Evolutionary conservation across 2,888 invertebrate species (phyloP).

Genomic region (Girardia tigrina): DNA sequence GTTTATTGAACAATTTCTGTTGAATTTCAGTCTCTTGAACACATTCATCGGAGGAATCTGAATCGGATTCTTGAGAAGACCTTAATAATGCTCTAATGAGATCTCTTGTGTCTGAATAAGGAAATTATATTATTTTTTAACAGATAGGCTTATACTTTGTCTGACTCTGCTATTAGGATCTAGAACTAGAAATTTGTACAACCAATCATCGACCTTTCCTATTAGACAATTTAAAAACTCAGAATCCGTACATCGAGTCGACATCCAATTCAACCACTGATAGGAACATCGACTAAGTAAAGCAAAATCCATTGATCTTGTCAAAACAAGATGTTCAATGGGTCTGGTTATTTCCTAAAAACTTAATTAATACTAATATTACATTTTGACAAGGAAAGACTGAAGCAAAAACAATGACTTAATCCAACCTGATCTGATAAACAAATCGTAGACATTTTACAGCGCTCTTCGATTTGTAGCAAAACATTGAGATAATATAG

Average conservation of each 20-base stretch:
- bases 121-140: neutral
- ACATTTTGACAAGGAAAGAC: neutral
- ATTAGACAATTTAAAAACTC: slow-evolving; percentile 1
- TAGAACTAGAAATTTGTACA: neutral
- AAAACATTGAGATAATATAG: neutral
- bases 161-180: neutral
- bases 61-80: neutral
- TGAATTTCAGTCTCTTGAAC: neutral
- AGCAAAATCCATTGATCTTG: slow-evolving; percentile 7
- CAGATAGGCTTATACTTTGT: neutral
- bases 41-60: slow-evolving; percentile 4
- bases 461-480: neutral
- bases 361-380: neutral
- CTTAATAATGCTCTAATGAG: neutral
- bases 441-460: neutral
- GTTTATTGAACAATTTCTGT: neutral
- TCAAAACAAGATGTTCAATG: neutral
- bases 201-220: neutral
- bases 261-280: slow-evolving; percentile 18
- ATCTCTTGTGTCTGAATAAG: neutral
- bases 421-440: too few relatives aligned
- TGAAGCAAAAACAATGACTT: neutral
- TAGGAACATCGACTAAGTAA: neutral
- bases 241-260: neutral
- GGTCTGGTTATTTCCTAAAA: neutral